Base-by-base conservation (phyloP, 2,888 invertebrate genomes). In the Apocheima hispidaria region DNA sequence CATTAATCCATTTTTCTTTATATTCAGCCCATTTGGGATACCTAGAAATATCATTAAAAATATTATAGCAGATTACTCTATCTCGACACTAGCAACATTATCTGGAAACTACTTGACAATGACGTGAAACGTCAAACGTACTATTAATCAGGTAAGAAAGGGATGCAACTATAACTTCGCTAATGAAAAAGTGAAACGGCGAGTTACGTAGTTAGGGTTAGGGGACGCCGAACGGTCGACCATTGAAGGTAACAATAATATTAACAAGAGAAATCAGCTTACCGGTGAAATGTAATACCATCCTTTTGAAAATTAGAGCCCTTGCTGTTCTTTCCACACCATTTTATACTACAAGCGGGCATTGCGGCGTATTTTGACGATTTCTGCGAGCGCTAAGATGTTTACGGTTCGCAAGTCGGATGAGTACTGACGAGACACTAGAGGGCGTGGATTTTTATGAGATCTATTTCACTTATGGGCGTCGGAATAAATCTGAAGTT, bases 1-100 rank as follows among this genome's bases (percentile, higher is more conserved):
- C 54, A 20, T 60, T 43, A 10, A 61, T 61, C 55, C 55, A 61
- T 36, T 51, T 55, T 21, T 55, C 51, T 46, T 61, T 55, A 33
- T 46, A 12, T 30, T 55, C 38, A 7, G 50, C 40, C n/a, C 38
- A 30, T 38, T 44, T 41, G 26, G 54, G 60, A 41, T 43, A 60
- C 28, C 60, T 60, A 26, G 14, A 41, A 41, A 21, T 41, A 21
- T 21, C 10, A 41, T n/a, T n/a, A n/a, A n/a, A n/a, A 12, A 21
- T 20, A 41, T 41, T 41, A 21, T 41, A 44, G 26, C 28, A 26
- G 7, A 9, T 44, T 44, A 26, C 23, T 44, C 16, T n/a, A 30
- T 4, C 1, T 14, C 5, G 10, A 12, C n/a, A 46, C 46, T 46
- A 30, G 46, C 30, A 46, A 46, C 20, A 33, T 46, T 30, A 7